These are phyloP conservation scores for Notarius lentiginosus DNA, from an alignment of 2,113 vertebrate genomes.

Conservation along the genomic window DNA sequence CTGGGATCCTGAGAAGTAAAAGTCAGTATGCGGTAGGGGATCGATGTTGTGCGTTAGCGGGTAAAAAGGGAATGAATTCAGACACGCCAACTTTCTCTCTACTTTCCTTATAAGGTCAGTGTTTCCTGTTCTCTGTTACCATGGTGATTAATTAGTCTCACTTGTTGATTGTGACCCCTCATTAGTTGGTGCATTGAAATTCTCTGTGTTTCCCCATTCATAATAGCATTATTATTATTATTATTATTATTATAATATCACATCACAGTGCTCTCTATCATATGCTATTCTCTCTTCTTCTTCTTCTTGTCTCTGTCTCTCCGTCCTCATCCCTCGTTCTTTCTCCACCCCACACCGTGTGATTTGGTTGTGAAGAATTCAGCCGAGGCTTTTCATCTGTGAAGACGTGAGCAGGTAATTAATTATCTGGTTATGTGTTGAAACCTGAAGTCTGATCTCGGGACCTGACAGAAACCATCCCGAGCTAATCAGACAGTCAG, in stretches of 20 bases:
- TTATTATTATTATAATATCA: not conserved
- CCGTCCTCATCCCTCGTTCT: not conserved
- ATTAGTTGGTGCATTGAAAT: not conserved
- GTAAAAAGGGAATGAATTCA: not conserved
- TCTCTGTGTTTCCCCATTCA: not conserved
- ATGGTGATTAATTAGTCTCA: constrained; percentile 5
- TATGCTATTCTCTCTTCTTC: not conserved
- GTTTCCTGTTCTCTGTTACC: not conserved
- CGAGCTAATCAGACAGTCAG: not conserved
- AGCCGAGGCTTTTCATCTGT: constrained; percentile 38
- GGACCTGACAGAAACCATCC: not conserved
- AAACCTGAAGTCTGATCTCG: constrained; percentile 28
- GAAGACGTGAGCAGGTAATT: constrained; percentile 42
- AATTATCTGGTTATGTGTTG: constrained; percentile 49
- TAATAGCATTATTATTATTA: not conserved
- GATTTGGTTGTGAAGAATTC: constrained; percentile 43
- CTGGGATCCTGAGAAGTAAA: not conserved
- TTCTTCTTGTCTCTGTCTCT: not conserved
- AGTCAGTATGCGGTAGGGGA: not conserved
- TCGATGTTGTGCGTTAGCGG: not conserved
- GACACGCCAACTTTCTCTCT: not conserved
- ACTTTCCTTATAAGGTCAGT: constrained; percentile 3
- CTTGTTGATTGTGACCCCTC: not conserved
- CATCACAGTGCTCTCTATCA: not conserved
- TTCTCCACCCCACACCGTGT: not conserved